Conservation (phyloP, 2,113 vertebrate genomes). For the Oryzias melastigma region DNA sequence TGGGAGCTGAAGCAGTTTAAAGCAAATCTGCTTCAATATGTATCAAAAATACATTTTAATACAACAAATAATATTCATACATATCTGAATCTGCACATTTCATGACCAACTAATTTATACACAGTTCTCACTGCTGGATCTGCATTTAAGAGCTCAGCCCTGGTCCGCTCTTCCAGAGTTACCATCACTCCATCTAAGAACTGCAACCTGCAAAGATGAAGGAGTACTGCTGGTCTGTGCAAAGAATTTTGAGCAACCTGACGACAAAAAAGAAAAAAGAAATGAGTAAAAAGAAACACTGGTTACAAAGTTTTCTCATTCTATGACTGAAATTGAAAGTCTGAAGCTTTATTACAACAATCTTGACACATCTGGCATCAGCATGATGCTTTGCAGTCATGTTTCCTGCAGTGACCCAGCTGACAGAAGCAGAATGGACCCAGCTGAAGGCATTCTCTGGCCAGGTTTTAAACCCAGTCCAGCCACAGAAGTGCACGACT, state of each 20-base stretch:
- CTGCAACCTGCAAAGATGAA: constrained; percentile 78
- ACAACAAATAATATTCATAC: neutral
- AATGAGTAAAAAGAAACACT: constrained; percentile 3
- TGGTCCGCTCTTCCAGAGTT: constrained; percentile 80
- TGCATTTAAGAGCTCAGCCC: constrained; percentile 77
- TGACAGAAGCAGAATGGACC: constrained; percentile 44
- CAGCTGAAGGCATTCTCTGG: constrained; percentile 53
- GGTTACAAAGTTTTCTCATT: neutral
- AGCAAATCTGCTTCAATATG: too few species aligned
- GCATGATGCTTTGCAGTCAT: constrained; percentile 29
- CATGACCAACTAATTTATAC: neutral
- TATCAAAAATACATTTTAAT: neutral
- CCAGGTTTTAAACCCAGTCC: constrained; percentile 31
- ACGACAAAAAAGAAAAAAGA: constrained; percentile 16
- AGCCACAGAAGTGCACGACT: constrained; percentile 31
- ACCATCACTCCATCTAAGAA: constrained; percentile 81
- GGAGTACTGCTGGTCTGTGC: constrained; percentile 76
- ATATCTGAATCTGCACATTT: neutral
- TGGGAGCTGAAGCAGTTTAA: too few species aligned
- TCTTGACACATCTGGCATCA: constrained; percentile 40
- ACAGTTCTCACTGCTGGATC: constrained; percentile 73
- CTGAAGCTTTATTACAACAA: too few species aligned
- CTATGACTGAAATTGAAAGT: too few species aligned
- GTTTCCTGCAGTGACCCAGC: constrained; percentile 44
- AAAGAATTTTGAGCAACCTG: constrained; percentile 78